Evolutionary conservation across 1,140 invertebrate species (phyloP).

Genomic region (Achatina immaculata): DNA sequence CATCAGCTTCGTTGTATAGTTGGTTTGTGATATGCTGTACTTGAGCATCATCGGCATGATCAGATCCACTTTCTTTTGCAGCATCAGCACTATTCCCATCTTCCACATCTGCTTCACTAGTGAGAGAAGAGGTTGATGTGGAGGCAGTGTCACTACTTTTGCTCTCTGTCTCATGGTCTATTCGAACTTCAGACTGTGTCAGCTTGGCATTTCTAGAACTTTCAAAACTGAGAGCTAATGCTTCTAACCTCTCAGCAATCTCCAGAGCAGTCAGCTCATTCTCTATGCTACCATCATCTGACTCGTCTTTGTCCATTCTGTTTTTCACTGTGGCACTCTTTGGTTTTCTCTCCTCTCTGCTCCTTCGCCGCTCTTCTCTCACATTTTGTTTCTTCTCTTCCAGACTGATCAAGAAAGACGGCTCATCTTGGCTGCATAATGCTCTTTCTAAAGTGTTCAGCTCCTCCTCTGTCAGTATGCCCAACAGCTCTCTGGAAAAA

Average conservation of each 20-base stretch:
- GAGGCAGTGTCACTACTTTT: neutral
- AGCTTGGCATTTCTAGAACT: constrained; percentile 23
- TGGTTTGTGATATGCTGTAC: constrained; percentile 21
- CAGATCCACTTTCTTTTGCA: neutral
- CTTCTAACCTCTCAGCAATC: constrained; percentile 38
- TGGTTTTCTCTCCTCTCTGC: constrained; percentile 2
- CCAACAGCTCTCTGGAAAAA: constrained; percentile 81
- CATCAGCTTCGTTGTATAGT: constrained; percentile 18
- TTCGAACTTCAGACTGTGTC: neutral
- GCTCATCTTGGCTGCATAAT: constrained; percentile 90
- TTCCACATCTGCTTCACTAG: neutral
- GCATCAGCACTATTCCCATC: neutral
- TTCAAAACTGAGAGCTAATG: constrained; percentile 35
- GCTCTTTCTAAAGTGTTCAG: constrained; percentile 87
- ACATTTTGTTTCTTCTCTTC: constrained; percentile 39
- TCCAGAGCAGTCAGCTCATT: constrained; percentile 36
- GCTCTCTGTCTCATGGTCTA: constrained; percentile 3
- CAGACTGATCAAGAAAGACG: constrained; percentile 55
- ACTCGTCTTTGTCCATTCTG: constrained; percentile 3
- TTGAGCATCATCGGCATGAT: neutral
- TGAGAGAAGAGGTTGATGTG: constrained; percentile 2
- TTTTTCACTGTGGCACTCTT: neutral
- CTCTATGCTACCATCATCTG: constrained; percentile 32
- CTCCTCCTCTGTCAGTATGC: constrained; percentile 87
- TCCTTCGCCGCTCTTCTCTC: neutral